Conservation (phyloP, 2,113 vertebrate genomes). For the Lampris incognitus region DNA sequence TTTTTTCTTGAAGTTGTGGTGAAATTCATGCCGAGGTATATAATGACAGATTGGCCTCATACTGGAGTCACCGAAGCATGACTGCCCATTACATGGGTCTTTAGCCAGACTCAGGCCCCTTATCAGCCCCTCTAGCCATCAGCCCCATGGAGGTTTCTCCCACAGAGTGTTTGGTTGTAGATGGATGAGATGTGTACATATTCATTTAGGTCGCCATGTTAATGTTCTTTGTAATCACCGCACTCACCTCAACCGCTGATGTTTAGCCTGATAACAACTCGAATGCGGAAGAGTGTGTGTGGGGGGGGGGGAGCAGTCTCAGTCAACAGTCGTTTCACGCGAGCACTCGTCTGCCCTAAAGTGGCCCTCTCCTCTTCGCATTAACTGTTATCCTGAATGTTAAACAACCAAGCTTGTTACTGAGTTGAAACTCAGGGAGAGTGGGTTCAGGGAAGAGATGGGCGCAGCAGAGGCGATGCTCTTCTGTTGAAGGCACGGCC, state of each 20-base stretch:
- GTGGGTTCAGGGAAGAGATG: slow-evolving; percentile 54
- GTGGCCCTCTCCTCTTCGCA: slow-evolving; percentile 35
- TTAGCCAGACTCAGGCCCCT: slow-evolving; percentile 45
- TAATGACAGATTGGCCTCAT: slow-evolving; percentile 26
- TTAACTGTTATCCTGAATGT: slow-evolving; percentile 40
- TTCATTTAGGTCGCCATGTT: slow-evolving; percentile 9
- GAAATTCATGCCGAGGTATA: slow-evolving; percentile 17
- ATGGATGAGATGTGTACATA: slow-evolving; percentile 23
- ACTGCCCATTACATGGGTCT: slow-evolving; percentile 49
- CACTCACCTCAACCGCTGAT: slow-evolving; percentile 11
- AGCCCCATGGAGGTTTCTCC: slow-evolving; percentile 4
- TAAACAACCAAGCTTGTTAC: slow-evolving; percentile 9
- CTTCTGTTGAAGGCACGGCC: slow-evolving; percentile 57
- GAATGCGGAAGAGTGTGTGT: slow-evolving; percentile 1
- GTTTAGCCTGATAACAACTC: slow-evolving; percentile 44
- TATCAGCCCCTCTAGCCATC: slow-evolving; percentile 21
- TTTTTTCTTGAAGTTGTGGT: neutral
- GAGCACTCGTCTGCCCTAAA: slow-evolving; percentile 29
- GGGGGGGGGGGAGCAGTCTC: slow-evolving; percentile 12
- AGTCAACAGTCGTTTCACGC: slow-evolving; percentile 49
- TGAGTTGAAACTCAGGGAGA: slow-evolving; percentile 19
- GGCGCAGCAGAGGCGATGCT: slow-evolving; percentile 37
- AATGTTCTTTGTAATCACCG: slow-evolving; percentile 4
- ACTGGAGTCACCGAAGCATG: slow-evolving; percentile 48
- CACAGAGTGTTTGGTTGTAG: slow-evolving; percentile 29